A percentile compares a stretch with the other conserved stretches of the same genome.
These are phyloP conservation scores for Pseudomyrmex cubaensis DNA, from an alignment of 1,140 invertebrate genomes.

Conservation along the genomic window DNA sequence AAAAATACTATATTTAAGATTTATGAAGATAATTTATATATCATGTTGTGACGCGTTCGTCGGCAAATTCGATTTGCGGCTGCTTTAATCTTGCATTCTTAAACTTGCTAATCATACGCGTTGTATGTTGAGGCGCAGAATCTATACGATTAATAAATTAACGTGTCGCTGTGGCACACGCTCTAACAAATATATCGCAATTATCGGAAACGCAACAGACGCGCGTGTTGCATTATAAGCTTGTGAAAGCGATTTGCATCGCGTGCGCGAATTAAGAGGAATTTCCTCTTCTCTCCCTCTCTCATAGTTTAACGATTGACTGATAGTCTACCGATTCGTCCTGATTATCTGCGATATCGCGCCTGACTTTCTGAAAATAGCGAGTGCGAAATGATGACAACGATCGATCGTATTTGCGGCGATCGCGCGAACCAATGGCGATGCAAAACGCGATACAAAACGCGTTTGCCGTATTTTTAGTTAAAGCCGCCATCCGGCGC, in stretches of 20 bases:
- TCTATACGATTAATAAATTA: constrained; percentile 74
- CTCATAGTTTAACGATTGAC: background rate
- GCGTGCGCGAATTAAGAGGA: constrained; percentile 46
- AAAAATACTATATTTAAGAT: no score
- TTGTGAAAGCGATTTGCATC: constrained; percentile 42
- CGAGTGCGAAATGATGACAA: constrained; percentile 26
- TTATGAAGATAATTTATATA: no score
- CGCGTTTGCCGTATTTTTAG: constrained; percentile 49
- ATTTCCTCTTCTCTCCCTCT: background rate
- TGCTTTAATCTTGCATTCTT: constrained; percentile 51
- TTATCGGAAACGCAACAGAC: constrained; percentile 62
- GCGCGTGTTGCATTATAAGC: constrained; percentile 33
- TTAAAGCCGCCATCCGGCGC: constrained; percentile 26
- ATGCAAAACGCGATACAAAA: constrained; percentile 23
- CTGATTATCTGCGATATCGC: constrained; percentile 40
- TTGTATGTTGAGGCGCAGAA: constrained; percentile 26
- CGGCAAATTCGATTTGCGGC: constrained; percentile 20
- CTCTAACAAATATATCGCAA: constrained; percentile 57
- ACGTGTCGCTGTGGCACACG: constrained; percentile 41
- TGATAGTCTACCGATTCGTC: constrained; percentile 23
- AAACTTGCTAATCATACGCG: constrained; percentile 50
- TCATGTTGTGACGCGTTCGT: no score
- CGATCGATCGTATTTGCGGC: constrained; percentile 28
- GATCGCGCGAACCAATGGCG: constrained; percentile 6
- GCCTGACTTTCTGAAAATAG: constrained; percentile 38